Base-by-base conservation (phyloP, 1,140 invertebrate species). In the Cephus cinctus region DNA sequence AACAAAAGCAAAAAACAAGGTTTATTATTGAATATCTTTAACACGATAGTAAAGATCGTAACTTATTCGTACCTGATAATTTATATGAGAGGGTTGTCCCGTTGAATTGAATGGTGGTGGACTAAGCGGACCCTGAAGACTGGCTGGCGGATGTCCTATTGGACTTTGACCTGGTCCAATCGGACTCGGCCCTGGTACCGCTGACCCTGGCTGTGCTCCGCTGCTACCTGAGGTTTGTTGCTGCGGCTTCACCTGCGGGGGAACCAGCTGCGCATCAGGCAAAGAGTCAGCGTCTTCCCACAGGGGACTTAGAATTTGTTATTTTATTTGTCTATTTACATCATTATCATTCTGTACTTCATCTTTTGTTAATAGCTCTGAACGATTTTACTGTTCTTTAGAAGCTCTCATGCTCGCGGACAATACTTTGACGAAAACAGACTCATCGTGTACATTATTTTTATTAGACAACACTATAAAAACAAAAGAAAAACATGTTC, bases 231-330 rank as follows among this genome's bases (percentile, higher is more conserved):
- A 76, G 35, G 76, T 75, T 68, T 87, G 83, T 73, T 85, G 86
- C 63, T 87, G 86, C 53, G 86, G 86, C 75, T 87, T 87, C 60
- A 87, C 85, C 80, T 87, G 69, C 69, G 73, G 73, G 71, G 71
- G 74, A 76, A 79, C 73, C 69, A 77, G 75, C 75, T 79, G 75
- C 75, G 72, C 76, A 78, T 78, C 75, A 78, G 75, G 69, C 73
- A 77, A 75, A 77, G 73, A 77, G 73, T 76, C 75, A 77, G 75
- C 71, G 56, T 73, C 59, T 75, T 75, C 72, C 73, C 73, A 72
- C 71, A 75, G 59, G 73, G 81, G 80, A 66, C 78, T 81, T 65
- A 54, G 57, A 61, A 52, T 63, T 61, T 43, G 60, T 56, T 66
- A 67, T 66, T 61, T 59, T 47, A 38, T 60, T 65, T 59, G 43